These are phyloP conservation scores for Coracopsis vasa DNA, from an alignment of 2,113 vertebrate genomes.

Conservation along the genomic window DNA sequence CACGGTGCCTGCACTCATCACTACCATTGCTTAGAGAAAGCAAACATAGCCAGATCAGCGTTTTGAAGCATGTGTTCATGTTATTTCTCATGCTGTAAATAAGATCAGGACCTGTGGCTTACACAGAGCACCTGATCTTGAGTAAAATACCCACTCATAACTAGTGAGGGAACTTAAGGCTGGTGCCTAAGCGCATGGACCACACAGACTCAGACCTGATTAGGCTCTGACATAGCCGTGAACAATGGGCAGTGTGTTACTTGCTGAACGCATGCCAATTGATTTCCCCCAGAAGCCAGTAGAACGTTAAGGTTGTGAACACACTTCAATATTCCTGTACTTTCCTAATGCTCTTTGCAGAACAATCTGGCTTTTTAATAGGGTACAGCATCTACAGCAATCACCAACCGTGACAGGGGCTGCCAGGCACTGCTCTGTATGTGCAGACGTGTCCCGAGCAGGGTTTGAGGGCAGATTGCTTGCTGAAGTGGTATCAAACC, in stretches of 20 bases:
- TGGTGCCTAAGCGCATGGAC: not conserved
- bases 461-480: not conserved
- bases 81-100: not conserved
- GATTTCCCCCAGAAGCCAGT: not conserved
- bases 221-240: not conserved
- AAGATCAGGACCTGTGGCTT: not conserved
- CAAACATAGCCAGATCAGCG: not conserved
- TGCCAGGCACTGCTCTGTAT: not conserved
- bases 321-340: not conserved
- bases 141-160: not conserved
- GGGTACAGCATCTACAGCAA: not conserved
- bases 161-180: not conserved
- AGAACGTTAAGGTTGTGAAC: not conserved
- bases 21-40: not conserved
- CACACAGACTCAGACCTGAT: not conserved
- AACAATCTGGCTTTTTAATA: not conserved
- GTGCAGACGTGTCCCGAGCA: rapidly evolving
- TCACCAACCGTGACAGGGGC: rapidly evolving
- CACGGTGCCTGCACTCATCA: not conserved
- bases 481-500: not conserved
- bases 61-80: not conserved
- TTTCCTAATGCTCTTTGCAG: not conserved
- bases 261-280: rapidly evolving
- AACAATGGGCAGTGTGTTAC: not conserved
- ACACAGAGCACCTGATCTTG: not conserved